Base-by-base conservation (phyloP, 2,797 vertebrate species). In the Kryptolebias ocellatus region DNA sequence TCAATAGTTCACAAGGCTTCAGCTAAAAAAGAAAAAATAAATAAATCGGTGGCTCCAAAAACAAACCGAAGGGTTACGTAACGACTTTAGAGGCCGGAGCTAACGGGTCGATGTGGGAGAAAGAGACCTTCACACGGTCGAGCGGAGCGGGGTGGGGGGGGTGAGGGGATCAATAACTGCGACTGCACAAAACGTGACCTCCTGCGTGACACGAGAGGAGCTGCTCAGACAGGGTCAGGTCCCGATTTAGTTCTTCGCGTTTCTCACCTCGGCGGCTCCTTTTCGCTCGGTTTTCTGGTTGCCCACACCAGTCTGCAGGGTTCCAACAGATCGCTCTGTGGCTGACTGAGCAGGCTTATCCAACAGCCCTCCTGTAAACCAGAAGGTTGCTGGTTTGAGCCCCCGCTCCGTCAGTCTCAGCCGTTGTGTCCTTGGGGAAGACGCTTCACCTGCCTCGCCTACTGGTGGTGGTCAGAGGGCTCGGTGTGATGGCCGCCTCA, bases 11-110 rank as follows among this genome's bases (percentile, higher is more conserved):
- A 66, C 70, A 20, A n/a, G 54, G 65, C 31, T 62, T 54, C 46
- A 67, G 69, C 55, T 77, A 67, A 60, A 42, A 42, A 12, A 42
- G 2, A 6, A 12, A 42, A 0, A 6, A 7, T 12, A 12, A 12
- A 12, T 24, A 72, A 67, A 51, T 51, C 18, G 6, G 57, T 56
- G 28, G 27, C 55, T 44, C 39, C 37, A 1, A 46, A 24, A 79
- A 68, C 67, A 70, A 74, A 80, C 63, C 18, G 52, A 72, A 52
- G 49, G 60, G 53, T 90, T 89, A 85, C 31, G 37, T 82, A 89
- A 91, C 27, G 28, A 20, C 70, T 46, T 18, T 15, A 20, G 56
- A 74, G 28, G 78, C 74, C 59, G 39, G 24, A 69, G 64, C 18
- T 69, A 70, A 66, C 42, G 8, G 80, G 70, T 90, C 85, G 18